Conservation (phyloP, 35 echinoderm and acorn worm genomes). For the Nesometra sesokonis region DNA sequence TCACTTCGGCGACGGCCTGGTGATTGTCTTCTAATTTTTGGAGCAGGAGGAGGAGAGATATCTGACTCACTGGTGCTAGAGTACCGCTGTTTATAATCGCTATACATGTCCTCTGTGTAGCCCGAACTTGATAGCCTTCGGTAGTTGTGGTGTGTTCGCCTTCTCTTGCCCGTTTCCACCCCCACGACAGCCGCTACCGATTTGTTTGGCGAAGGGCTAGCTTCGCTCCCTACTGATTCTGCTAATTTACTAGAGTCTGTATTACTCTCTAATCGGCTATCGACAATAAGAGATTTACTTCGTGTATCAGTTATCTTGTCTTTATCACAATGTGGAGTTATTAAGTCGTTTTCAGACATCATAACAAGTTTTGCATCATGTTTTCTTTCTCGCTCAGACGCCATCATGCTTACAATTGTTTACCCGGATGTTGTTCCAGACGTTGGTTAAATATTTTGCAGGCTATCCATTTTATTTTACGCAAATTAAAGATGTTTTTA, state of each 20-base stretch:
- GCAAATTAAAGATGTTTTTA: too few species aligned
- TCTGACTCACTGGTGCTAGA: slow-evolving; percentile 91
- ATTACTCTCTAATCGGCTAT: not conserved
- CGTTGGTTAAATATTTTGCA: too few species aligned
- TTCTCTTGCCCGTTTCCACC: slow-evolving; percentile 60
- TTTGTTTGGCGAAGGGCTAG: not conserved
- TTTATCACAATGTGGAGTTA: not conserved
- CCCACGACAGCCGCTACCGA: not conserved
- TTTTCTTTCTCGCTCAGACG: not conserved
- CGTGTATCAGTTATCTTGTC: not conserved
- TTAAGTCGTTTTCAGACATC: not conserved
- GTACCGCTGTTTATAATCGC: slow-evolving; percentile 76
- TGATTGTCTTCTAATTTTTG: not conserved
- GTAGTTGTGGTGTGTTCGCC: slow-evolving; percentile 85
- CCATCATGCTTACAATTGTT: not conserved
- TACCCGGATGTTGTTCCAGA: not conserved
- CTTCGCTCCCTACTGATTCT: not conserved
- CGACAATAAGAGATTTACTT: not conserved
- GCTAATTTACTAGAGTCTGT: not conserved
- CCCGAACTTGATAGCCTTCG: slow-evolving; percentile 91
- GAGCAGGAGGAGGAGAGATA: slow-evolving; percentile 44
- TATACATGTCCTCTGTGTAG: slow-evolving; percentile 84
- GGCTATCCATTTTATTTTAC: too few species aligned
- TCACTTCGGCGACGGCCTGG: not conserved
- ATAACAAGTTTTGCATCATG: not conserved